These are phyloP conservation scores for Dipus sagitta DNA, from an alignment of 2,797 vertebrate species.

Conservation along the genomic window DNA sequence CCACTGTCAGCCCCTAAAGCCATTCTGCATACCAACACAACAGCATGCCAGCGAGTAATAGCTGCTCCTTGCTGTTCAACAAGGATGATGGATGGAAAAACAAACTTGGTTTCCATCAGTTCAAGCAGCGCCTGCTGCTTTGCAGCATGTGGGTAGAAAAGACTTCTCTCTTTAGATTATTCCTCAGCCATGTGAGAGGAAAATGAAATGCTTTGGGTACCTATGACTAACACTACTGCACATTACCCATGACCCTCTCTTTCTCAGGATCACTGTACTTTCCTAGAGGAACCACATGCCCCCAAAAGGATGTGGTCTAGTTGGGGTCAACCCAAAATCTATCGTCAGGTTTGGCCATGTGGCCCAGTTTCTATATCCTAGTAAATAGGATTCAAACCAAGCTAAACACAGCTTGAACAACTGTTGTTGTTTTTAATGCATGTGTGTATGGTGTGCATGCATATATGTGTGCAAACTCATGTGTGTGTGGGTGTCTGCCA, in stretches of 20 bases:
- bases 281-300: background rate
- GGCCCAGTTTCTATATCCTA: background rate
- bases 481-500: too few species aligned
- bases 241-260: background rate
- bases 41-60: background rate
- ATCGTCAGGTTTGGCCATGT: background rate
- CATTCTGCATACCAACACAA: background rate
- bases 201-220: background rate
- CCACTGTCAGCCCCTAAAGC: background rate
- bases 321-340: background rate
- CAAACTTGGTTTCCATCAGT: constrained; percentile 6
- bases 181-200: background rate
- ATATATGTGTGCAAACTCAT: too few species aligned
- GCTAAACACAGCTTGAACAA: background rate
- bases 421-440: background rate
- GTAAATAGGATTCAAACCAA: background rate
- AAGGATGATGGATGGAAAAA: background rate
- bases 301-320: background rate
- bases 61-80: background rate
- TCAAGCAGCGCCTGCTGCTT: constrained; percentile 5
- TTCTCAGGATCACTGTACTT: background rate
- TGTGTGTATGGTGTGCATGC: too few species aligned
- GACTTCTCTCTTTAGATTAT: background rate
- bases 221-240: background rate
- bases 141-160: background rate